These are phyloP conservation scores for Melanotaenia parkinsoni DNA, from an alignment of 2,797 vertebrate species.

Conservation along the genomic window DNA sequence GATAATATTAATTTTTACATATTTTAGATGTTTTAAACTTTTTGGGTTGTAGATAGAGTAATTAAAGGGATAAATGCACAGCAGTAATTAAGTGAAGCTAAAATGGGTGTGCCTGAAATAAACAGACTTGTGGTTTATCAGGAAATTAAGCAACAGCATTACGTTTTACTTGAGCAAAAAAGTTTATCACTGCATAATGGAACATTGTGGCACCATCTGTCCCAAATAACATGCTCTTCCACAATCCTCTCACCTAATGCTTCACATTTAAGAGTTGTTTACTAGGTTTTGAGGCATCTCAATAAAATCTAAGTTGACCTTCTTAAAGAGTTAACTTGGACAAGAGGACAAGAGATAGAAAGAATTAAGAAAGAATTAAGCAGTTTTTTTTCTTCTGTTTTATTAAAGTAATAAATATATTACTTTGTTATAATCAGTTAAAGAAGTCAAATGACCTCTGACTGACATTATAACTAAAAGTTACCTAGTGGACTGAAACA, in stretches of 20 bases:
- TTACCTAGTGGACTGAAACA: conserved; percentile 59
- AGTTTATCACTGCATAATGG: neutral
- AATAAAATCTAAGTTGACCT: neutral
- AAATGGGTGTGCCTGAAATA: neutral
- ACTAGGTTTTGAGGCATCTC: too few species aligned
- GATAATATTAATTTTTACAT: neutral
- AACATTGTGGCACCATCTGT: neutral
- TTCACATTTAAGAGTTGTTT: neutral
- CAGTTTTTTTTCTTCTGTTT: neutral
- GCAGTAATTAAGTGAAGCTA: neutral
- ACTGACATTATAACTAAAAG: conserved; percentile 56
- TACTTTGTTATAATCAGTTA: conserved; percentile 23
- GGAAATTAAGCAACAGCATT: conserved; percentile 3
- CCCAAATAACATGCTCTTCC: neutral
- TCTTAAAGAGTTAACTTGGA: neutral
- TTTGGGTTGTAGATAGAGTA: neutral
- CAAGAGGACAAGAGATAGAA: neutral
- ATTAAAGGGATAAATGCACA: neutral
- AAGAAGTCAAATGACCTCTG: conserved; percentile 29
- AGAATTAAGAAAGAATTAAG: neutral
- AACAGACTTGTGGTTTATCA: conserved; percentile 13
- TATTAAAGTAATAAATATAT: neutral
- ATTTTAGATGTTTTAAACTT: neutral
- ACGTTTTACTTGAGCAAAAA: neutral
- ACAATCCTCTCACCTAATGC: neutral